phyloP scores from a whole-genome alignment of 2,113 vertebrate species.

The Microtus richardsoni region DNA sequence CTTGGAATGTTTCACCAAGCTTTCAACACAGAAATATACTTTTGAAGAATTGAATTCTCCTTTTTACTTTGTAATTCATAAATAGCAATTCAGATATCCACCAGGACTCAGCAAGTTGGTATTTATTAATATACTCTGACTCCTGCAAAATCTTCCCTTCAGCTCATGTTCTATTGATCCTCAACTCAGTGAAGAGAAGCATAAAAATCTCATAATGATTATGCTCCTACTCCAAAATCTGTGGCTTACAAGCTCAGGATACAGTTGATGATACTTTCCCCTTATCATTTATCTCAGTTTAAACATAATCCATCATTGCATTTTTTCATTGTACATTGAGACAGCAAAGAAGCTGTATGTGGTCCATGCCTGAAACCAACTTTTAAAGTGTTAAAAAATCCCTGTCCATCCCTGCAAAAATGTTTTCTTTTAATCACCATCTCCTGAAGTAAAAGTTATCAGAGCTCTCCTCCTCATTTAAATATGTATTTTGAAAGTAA shows the following conservation, averaged over 20 bases:
- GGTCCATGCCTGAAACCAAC: constrained; percentile 44
- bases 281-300: constrained; percentile 71
- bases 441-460: not conserved
- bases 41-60: constrained; percentile 37
- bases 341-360: not conserved
- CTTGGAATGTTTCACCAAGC: constrained; percentile 48
- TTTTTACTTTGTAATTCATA: constrained; percentile 53
- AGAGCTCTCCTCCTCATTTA: not conserved
- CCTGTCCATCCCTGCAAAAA: not conserved
- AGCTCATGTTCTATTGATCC: constrained; percentile 67
- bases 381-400: not conserved
- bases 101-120: constrained; percentile 37
- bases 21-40: constrained; percentile 9
- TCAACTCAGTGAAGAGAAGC: constrained; percentile 68
- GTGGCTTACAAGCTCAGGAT: constrained; percentile 34
- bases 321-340: constrained; percentile 31
- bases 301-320: constrained; percentile 62
- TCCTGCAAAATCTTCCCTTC: constrained; percentile 60
- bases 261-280: constrained; percentile 46
- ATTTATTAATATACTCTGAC: constrained; percentile 61
- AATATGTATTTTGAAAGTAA: not conserved
- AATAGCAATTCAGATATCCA: constrained; percentile 57
- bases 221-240: constrained; percentile 57
- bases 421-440: not conserved
- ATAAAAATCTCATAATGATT: constrained; percentile 78